A percentile compares a stretch with the other conserved stretches of the same genome.
Evolutionary conservation across 2,797 vertebrate species (phyloP).

Genomic region (Pseudochirops cupreus): DNA sequence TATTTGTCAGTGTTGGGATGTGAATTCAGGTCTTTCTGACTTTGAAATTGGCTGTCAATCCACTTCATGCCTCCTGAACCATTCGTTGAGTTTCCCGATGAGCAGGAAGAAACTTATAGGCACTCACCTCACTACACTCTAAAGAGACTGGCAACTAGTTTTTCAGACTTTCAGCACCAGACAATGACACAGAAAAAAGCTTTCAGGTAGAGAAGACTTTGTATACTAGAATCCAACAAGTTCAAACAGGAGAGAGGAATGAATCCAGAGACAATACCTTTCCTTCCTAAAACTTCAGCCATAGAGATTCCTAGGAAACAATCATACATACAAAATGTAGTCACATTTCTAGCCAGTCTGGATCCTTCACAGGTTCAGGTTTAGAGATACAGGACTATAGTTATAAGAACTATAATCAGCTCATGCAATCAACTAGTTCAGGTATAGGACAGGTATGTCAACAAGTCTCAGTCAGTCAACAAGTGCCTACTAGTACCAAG

Average conservation of each 20-base stretch:
- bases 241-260: not conserved
- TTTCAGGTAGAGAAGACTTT: not conserved
- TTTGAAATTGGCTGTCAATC: not conserved
- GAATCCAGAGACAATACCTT: not conserved
- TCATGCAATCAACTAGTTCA: not conserved
- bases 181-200: not conserved
- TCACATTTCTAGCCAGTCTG: not conserved
- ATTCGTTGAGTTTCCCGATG: not conserved
- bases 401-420: not conserved
- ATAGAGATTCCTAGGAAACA: not conserved
- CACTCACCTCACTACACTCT: not conserved
- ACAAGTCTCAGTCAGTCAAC: not conserved
- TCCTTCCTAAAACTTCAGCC: not conserved
- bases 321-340: not conserved
- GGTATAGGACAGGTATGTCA: not conserved
- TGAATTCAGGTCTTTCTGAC: not conserved
- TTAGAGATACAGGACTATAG: not conserved
- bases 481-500: not conserved
- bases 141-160: not conserved
- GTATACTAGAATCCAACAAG: not conserved
- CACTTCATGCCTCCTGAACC: not conserved
- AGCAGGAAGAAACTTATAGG: not conserved
- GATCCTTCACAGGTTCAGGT: not conserved
- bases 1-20: not conserved
- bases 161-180: not conserved